Conservation (phyloP, 2,888 invertebrate genomes). For the Nebria brevicollis region DNA sequence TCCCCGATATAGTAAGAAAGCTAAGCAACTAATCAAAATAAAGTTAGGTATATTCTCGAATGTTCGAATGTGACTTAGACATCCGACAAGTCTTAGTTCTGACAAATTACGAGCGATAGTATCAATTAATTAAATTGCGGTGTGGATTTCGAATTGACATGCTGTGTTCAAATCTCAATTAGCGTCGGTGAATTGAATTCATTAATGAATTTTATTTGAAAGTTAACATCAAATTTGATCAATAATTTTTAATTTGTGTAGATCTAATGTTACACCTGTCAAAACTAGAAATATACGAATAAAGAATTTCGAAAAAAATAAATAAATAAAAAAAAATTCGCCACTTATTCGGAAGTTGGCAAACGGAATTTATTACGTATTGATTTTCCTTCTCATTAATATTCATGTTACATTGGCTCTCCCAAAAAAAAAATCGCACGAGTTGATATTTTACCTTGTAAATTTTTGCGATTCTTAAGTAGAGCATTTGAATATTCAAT, state of each 20-base stretch:
- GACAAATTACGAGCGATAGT: constrained; percentile 20
- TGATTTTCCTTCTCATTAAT: neutral
- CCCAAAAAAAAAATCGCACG: neutral
- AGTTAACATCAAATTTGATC: constrained; percentile 32
- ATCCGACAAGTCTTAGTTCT: neutral
- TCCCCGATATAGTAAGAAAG: neutral
- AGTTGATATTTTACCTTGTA: neutral
- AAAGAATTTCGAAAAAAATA: neutral
- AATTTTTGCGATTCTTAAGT: neutral
- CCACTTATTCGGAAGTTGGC: neutral
- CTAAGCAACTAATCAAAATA: neutral
- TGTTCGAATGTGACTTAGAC: neutral
- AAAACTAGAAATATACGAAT: neutral
- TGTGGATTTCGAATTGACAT: constrained; percentile 42
- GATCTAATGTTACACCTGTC: constrained; percentile 7
- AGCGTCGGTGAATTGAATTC: constrained; percentile 28
- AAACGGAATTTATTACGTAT: neutral
- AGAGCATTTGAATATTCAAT: neutral
- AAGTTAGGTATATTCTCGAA: neutral
- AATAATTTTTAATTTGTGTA: constrained; percentile 31
- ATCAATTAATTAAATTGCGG: constrained; percentile 39
- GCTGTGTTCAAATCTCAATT: constrained; percentile 39
- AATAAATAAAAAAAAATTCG: neutral
- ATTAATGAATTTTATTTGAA: constrained; percentile 34
- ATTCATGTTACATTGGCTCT: neutral